Evolutionary conservation across 2,113 vertebrate species (phyloP).

Genomic region (Emydocephalus ijimae): DNA sequence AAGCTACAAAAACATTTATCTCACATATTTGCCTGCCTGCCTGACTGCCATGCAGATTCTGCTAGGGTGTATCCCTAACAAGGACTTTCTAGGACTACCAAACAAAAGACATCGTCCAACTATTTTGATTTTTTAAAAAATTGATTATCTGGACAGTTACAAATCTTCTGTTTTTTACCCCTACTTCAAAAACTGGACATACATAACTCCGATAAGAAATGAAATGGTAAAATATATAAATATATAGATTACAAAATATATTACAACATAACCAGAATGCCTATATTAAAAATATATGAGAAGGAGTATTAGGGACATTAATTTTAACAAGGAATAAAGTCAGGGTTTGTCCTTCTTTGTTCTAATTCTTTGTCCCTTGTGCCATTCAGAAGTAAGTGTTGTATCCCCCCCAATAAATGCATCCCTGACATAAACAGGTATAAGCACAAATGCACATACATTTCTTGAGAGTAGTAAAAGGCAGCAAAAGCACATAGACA

Average conservation of each 20-base stretch:
- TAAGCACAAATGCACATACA: background rate
- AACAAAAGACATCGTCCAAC: background rate
- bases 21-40: too few species aligned
- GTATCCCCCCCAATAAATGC: too few species aligned
- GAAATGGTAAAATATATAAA: background rate
- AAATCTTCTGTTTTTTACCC: background rate
- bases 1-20: too few species aligned
- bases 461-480: background rate
- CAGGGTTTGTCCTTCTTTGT: too few species aligned
- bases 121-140: background rate
- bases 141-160: background rate
- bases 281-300: background rate
- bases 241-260: background rate
- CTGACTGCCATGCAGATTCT: too few species aligned
- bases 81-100: background rate
- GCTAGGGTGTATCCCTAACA: too few species aligned
- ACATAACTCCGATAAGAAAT: background rate
- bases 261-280: background rate
- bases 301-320: too few species aligned
- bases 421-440: background rate
- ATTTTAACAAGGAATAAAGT: too few species aligned
- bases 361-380: too few species aligned
- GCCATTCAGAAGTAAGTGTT: too few species aligned
- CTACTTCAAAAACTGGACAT: background rate
- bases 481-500: background rate